These are phyloP conservation scores for Cyprinodon brontotheroides DNA, from an alignment of 2,113 vertebrate genomes.

Conservation along the genomic window DNA sequence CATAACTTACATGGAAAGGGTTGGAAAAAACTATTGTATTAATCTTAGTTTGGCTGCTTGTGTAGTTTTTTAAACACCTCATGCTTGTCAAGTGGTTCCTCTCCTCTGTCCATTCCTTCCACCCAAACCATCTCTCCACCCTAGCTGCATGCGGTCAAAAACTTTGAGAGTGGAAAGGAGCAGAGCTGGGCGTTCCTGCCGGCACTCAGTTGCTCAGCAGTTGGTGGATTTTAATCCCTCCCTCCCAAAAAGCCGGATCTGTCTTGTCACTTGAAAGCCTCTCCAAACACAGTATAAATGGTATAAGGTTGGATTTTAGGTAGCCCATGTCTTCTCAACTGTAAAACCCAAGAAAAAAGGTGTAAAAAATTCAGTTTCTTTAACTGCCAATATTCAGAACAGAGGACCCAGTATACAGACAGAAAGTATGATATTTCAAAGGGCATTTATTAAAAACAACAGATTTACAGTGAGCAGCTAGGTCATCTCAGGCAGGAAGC, in stretches of 20 bases:
- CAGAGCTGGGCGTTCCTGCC: slow-evolving; percentile 40
- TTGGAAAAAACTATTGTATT: slow-evolving; percentile 2
- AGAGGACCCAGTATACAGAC: too few species aligned
- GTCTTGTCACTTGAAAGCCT: slow-evolving; percentile 48
- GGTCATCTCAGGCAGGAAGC: too few species aligned
- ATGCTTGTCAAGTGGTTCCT: slow-evolving; percentile 21
- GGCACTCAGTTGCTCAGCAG: slow-evolving; percentile 29
- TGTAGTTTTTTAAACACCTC: slow-evolving; percentile 3
- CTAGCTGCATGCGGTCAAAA: slow-evolving; percentile 57
- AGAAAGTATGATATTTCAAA: too few species aligned
- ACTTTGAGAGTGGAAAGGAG: slow-evolving; percentile 32
- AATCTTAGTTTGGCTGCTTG: neutral
- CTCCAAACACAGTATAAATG: slow-evolving; percentile 63
- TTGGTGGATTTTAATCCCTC: slow-evolving; percentile 42
- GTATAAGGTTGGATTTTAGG: slow-evolving; percentile 48
- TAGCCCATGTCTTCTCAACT: slow-evolving; percentile 46
- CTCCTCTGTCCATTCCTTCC: slow-evolving; percentile 30
- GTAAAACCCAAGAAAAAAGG: neutral
- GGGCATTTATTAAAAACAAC: too few species aligned
- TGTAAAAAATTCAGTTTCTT: slow-evolving; percentile 15
- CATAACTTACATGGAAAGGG: slow-evolving; percentile 8
- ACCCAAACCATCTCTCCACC: slow-evolving; percentile 35
- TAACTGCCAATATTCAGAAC: too few species aligned
- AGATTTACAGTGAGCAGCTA: too few species aligned
- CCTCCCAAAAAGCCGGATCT: slow-evolving; percentile 40